Evolutionary conservation across 2,888 invertebrate genomes (phyloP), one percentile per base, ranked within the genome.

Genomic region (Isoperla grammatica): DNA sequence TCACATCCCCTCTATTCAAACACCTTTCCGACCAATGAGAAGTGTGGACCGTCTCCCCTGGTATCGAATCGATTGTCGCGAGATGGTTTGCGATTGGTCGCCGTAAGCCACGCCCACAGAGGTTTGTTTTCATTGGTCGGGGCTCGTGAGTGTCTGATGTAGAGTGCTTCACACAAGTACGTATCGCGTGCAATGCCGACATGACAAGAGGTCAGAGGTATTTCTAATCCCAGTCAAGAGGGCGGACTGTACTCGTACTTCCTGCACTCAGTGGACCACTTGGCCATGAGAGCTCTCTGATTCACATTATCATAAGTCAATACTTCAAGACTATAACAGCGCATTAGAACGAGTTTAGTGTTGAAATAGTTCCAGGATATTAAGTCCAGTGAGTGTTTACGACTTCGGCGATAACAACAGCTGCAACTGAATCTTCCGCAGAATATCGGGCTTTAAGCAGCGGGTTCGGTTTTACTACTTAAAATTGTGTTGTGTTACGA

Each of bases 21-120:
- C 39, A 20, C 37, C 50, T 29, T 35, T 29, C 15, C 37, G 19
- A 11, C 53, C 53, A 53, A 53, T 39, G 11, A 37, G 8, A 9
- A 12, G 2, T 20, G n/a, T 6, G 17, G 15, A 3, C 2, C 6
- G 6, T 39, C 39, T 39, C 53, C 20, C 53, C 53, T 20, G 6
- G 39, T n/a, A 19, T 4, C 4, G 19, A 39, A 53, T 53, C 53
- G 53, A 53, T 53, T 39, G 39, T 53, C 17, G 45, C 19, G 15
- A 45, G 5, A 5, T 45, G 39, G 19, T 29, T 50, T 53, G 50
- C 63, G 63, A 75, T 75, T 76, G 74, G 76, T 64, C 56, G 60
- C 13, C 23, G 35, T 23, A 66, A 64, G 61, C 67, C 71, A 69
- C 74, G 73, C 68, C 75, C 74, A 69, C 67, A 57, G 39, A 53